Evolutionary conservation across 2,888 invertebrate genomes (phyloP).

Genomic region (Pinctada fucata): DNA sequence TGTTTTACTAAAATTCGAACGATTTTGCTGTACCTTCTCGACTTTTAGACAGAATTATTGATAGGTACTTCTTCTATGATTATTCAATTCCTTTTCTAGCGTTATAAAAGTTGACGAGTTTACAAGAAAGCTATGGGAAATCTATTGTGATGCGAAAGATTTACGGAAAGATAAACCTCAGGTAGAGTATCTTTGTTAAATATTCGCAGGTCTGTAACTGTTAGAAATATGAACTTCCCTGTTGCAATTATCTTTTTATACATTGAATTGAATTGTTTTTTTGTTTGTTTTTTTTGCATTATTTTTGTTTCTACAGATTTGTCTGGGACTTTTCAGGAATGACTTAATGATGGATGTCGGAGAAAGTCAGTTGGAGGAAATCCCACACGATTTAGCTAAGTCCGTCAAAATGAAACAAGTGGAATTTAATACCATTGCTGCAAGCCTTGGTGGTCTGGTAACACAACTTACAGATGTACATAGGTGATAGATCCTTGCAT

Average conservation of each 20-base stretch:
- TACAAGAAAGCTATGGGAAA: conserved; percentile 88
- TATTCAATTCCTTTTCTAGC: conserved; percentile 76
- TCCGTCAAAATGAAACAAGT: conserved; percentile 86
- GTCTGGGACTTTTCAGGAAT: conserved; percentile 90
- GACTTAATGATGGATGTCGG: conserved; percentile 91
- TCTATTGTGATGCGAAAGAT: conserved; percentile 79
- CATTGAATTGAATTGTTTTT: too few relatives aligned
- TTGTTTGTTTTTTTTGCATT: too few relatives aligned
- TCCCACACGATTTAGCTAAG: conserved; percentile 23
- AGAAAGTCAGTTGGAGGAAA: conserved; percentile 17
- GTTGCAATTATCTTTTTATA: too few relatives aligned
- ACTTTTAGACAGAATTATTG: too few relatives aligned
- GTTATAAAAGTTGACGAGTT: conserved; percentile 93
- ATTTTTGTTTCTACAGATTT: conserved; percentile 79
- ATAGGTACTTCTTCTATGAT: too few relatives aligned
- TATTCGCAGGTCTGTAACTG: too few relatives aligned
- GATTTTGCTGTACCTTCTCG: too few relatives aligned
- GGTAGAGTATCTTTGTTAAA: too few relatives aligned
- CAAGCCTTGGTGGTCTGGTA: conserved; percentile 95
- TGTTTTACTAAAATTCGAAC: too few relatives aligned
- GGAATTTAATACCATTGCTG: conserved; percentile 97
- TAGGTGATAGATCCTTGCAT: conserved; percentile 80
- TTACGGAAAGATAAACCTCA: too few relatives aligned
- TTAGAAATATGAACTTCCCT: too few relatives aligned
- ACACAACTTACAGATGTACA: conserved; percentile 86